Base-by-base conservation (phyloP, 1,140 invertebrate species). In the Anastrepha obliqua region DNA sequence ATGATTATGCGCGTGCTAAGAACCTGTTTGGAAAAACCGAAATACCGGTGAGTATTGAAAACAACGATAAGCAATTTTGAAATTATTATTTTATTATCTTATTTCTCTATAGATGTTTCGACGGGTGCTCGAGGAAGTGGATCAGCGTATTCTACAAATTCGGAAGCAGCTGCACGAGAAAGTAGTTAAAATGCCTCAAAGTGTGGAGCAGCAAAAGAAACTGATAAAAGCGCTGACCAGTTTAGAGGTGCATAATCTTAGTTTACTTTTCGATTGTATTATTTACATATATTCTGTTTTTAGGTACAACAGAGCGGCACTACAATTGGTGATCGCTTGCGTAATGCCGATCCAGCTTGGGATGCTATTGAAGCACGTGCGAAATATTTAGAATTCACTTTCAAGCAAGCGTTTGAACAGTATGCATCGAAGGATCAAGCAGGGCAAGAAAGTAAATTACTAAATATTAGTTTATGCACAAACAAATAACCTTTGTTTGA, bases 11-110 rank as follows among this genome's bases (percentile, higher is more conserved):
- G 0, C 95, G 99, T 91, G 99, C 98, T 5, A 98, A 98, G 91
- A 98, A 98, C 92, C 94, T 99, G 13, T 99, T 99, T 95, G 97
- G 97, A 89, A 98, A 98, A 93, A 98, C 98, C 51, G 98, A 99
- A 93, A 96, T 99, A 5, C 95, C 95, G 93, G 96, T 95, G 94
- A 95, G 95, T 95, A 93, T 5, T 78, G 47, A 60, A 59, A 81
- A 47, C 81, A 47, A 20, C 86, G 86, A 29, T 59, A 1, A 47
- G 9, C 67, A 13, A 60, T 64, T 60, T 74, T 39, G 5, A 20
- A n/a, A 55, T 44, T 86, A 15, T 44, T 29, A 29, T 39, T 86
- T 86, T 60, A 44, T 15, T 81, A 64, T 47, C 29, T 29, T 29
- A 29, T 29, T 29, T 29, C 74, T 55, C 92, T 94, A 55, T 89